Percentiles rank a stretch among this genome's conserved stretches.
These are phyloP conservation scores for Halichoeres trimaculatus DNA, from an alignment of 2,113 vertebrate species.

Conservation along the genomic window DNA sequence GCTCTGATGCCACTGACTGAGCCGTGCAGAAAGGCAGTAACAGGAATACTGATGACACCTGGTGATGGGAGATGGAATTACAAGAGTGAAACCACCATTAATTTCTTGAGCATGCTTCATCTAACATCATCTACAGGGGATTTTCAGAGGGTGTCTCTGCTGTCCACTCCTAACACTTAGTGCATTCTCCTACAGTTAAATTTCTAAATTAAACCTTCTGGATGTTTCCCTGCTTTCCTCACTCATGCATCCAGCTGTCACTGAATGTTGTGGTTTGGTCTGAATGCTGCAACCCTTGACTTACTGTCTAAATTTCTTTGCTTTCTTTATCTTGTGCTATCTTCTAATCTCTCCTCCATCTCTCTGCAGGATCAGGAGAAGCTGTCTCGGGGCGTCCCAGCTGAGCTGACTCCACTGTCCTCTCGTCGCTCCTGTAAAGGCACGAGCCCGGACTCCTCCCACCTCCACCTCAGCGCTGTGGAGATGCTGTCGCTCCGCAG, in stretches of 20 bases:
- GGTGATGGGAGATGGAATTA: conserved; percentile 50
- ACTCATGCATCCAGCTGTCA: conserved; percentile 22
- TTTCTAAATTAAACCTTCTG: conserved; percentile 22
- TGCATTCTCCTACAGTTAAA: not conserved
- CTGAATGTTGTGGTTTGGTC: conserved; percentile 41
- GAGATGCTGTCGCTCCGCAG: conserved; percentile 78
- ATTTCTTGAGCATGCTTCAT: conserved; percentile 26
- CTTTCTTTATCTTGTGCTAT: not conserved
- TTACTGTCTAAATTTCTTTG: not conserved
- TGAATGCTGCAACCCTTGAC: conserved; percentile 1
- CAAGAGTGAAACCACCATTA: conserved; percentile 7
- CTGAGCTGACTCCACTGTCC: conserved; percentile 85
- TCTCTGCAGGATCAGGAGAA: conserved; percentile 80
- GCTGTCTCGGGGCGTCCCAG: conserved; percentile 72
- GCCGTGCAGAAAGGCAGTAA: not conserved
- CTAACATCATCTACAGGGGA: not conserved
- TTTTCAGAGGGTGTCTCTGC: conserved; percentile 48
- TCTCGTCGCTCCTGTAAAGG: conserved; percentile 79
- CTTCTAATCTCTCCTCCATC: not conserved
- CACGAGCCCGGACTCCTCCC: conserved; percentile 78
- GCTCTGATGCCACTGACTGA: not conserved
- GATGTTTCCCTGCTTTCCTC: conserved; percentile 5
- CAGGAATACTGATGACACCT: conserved; percentile 47
- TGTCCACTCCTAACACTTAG: not conserved
- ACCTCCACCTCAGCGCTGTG: conserved; percentile 60